phyloP scores from a whole-genome alignment of 2,888 invertebrate species.

The Ethmia dodecea region DNA sequence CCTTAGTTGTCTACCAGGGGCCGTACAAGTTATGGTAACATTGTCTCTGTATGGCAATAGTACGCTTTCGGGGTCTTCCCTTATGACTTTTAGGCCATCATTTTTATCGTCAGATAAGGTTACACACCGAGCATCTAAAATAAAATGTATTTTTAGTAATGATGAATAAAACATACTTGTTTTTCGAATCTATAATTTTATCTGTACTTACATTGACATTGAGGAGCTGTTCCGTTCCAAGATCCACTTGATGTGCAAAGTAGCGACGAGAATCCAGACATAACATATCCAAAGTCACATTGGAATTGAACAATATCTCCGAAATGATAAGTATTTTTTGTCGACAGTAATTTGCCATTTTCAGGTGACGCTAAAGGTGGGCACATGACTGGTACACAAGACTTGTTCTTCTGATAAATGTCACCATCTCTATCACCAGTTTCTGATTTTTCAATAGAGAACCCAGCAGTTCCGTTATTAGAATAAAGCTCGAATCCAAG shows the following conservation, averaged over 20 bases:
- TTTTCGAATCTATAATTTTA: too few relatives aligned
- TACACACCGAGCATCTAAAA: conserved; percentile 90
- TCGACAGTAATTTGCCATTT: conserved; percentile 90
- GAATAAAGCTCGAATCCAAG: conserved; percentile 94
- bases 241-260: conserved; percentile 92
- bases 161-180: not conserved
- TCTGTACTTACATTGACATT: conserved; percentile 87
- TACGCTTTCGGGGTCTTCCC: conserved; percentile 89
- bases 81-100: conserved; percentile 87
- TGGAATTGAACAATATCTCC: conserved; percentile 94
- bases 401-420: conserved; percentile 92
- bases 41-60: conserved; percentile 93
- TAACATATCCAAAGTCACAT: conserved; percentile 95
- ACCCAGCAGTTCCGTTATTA: conserved; percentile 93
- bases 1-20: conserved; percentile 86
- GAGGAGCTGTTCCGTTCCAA: conserved; percentile 96
- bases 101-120: conserved; percentile 92
- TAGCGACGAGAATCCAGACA: conserved; percentile 91
- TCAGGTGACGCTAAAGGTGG: conserved; percentile 86
- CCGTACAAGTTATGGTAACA: conserved; percentile 89
- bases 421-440: conserved; percentile 93
- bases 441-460: conserved; percentile 87
- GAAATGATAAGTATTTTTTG: conserved; percentile 90
- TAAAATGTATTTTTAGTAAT: not conserved
- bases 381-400: conserved; percentile 96